A percentile compares a stretch with the other conserved stretches of the same genome.
These are phyloP conservation scores for Pteria penguin DNA, from an alignment of 2,888 invertebrate genomes.

Conservation along the genomic window DNA sequence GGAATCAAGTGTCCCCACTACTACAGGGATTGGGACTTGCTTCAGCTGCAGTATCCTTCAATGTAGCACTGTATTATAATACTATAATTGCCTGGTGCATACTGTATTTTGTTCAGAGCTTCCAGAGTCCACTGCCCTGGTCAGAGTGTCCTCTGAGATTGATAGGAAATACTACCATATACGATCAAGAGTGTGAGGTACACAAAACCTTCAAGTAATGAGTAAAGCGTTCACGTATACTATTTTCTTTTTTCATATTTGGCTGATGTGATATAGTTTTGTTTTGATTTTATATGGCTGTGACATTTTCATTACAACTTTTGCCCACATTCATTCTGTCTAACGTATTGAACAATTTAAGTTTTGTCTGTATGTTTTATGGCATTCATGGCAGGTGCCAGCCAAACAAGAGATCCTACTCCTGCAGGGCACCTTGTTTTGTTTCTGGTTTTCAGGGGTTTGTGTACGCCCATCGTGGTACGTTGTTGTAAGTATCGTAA, in stretches of 20 bases:
- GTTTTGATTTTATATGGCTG: no score
- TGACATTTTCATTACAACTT: no score
- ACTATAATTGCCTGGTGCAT: slow-evolving; percentile 98
- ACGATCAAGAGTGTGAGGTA: slow-evolving; percentile 50
- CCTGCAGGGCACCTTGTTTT: no score
- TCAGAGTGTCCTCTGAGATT: slow-evolving; percentile 85
- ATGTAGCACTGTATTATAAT: slow-evolving; percentile 96
- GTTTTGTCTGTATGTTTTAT: no score
- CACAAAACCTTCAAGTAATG: background rate
- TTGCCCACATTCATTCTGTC: no score
- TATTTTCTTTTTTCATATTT: background rate
- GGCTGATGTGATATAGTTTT: no score
- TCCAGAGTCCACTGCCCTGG: slow-evolving; percentile 93
- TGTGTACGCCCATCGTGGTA: no score
- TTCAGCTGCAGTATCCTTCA: slow-evolving; percentile 93
- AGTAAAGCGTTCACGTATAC: background rate
- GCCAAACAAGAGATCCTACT: no score
- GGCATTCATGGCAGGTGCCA: no score
- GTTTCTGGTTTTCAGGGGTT: no score
- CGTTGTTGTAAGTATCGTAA: no score
- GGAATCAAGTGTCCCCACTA: slow-evolving; percentile 97
- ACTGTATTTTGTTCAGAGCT: slow-evolving; percentile 94
- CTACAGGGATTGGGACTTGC: slow-evolving; percentile 96
- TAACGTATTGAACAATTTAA: no score
- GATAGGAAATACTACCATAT: slow-evolving; percentile 24